Evolutionary conservation across 2,113 vertebrate genomes (phyloP).

Genomic region (Cygnus atratus): DNA sequence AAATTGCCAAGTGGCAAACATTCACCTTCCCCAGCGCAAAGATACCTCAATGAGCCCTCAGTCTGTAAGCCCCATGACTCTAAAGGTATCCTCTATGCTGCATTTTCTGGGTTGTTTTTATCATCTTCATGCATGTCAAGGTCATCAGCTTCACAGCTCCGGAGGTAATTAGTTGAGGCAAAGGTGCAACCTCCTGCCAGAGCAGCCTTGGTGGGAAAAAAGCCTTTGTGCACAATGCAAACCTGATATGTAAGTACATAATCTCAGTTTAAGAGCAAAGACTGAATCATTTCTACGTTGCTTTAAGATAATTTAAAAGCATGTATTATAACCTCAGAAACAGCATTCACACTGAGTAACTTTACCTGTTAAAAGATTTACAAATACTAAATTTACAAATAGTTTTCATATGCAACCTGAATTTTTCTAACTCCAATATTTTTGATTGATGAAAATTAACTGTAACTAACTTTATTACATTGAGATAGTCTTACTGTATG

Average conservation of each 20-base stretch:
- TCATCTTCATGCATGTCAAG: neutral
- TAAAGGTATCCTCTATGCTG: neutral
- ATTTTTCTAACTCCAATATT: neutral
- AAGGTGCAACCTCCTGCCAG: neutral
- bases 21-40: neutral
- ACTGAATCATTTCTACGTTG: neutral
- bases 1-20: neutral
- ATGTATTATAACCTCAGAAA: neutral
- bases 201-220: neutral
- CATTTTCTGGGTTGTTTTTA: neutral
- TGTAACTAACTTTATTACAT: neutral
- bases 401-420: neutral
- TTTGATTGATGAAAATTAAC: neutral
- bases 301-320: neutral
- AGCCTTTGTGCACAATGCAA: accelerated
- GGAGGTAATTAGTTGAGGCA: neutral
- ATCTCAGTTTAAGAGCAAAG: neutral
- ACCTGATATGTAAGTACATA: neutral
- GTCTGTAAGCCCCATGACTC: neutral
- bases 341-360: neutral
- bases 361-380: neutral
- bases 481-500: neutral
- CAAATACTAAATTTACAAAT: neutral
- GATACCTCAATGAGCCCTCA: neutral
- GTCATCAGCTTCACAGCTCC: neutral